Evolutionary conservation across 2,797 vertebrate genomes (phyloP).

Genomic region (Propithecus perrieri): DNA sequence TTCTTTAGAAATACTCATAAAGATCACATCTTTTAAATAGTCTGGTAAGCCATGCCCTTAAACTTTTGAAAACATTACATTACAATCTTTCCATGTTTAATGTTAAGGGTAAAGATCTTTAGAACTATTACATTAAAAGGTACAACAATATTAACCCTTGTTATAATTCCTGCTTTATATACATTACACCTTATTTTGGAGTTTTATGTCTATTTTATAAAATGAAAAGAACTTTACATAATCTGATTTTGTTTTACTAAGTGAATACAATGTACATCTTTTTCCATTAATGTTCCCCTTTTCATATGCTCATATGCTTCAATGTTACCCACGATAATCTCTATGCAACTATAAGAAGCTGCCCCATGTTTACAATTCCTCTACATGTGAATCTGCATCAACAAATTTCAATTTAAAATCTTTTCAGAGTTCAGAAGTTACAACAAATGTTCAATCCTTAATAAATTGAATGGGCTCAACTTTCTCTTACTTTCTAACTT

Average conservation of each 20-base stretch:
- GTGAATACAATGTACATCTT: not conserved
- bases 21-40: not conserved
- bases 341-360: not conserved
- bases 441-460: slow-evolving; percentile 7
- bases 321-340: not conserved
- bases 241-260: not conserved
- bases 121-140: not conserved
- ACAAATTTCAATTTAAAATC: slow-evolving; percentile 1
- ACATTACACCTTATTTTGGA: not conserved
- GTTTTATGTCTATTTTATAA: slow-evolving; percentile 15
- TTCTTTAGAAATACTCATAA: slow-evolving; percentile 46
- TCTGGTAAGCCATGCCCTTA: not conserved
- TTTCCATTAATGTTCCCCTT: not conserved
- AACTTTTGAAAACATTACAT: slow-evolving; percentile 4
- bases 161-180: not conserved
- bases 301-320: not conserved
- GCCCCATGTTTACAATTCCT: not conserved
- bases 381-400: slow-evolving; percentile 7
- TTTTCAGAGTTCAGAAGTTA: not conserved
- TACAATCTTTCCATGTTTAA: not conserved
- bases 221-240: slow-evolving; percentile 20
- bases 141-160: not conserved
- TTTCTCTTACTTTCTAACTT: not conserved
- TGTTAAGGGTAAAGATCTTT: slow-evolving; percentile 15
- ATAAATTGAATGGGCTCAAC: not conserved